These are phyloP conservation scores for Myotis yumanensis DNA, from an alignment of 2,113 vertebrate species.

Conservation along the genomic window DNA sequence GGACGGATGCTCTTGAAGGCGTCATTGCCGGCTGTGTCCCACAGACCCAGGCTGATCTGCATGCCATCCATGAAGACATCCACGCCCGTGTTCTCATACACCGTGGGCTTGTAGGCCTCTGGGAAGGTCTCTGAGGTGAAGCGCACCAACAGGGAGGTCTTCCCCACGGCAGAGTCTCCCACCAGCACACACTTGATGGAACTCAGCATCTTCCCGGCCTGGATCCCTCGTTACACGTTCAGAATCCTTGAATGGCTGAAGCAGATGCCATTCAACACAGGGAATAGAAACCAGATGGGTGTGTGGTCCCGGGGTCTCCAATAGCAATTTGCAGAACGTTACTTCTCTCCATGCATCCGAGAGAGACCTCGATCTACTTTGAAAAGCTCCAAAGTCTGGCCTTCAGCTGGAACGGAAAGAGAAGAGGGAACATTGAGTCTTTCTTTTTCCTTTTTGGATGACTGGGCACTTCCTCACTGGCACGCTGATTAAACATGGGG, in stretches of 20 bases:
- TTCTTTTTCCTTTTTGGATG: background rate
- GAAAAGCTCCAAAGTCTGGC: background rate
- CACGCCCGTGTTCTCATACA: conserved; percentile 97
- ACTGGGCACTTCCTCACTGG: background rate
- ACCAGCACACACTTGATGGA: conserved; percentile 96
- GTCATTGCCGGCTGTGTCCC: conserved; percentile 96
- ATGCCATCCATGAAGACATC: conserved; percentile 97
- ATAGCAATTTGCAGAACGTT: background rate
- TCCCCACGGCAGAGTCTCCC: conserved; percentile 94
- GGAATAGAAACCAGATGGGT: background rate
- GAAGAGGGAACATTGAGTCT: background rate
- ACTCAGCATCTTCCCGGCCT: conserved; percentile 82
- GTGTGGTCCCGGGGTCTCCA: background rate
- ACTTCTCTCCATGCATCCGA: background rate
- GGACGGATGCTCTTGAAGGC: conserved; percentile 93
- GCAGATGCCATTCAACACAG: conserved; percentile 65
- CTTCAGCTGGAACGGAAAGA: conserved; percentile 62
- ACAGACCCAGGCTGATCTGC: conserved; percentile 95
- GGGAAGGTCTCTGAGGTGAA: conserved; percentile 98
- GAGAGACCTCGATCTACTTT: background rate
- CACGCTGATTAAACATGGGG: background rate
- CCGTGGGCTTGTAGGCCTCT: conserved; percentile 93
- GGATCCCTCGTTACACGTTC: background rate
- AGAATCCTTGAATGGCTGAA: background rate
- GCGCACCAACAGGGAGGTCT: conserved; percentile 94